Conservation (phyloP, 2,797 vertebrate genomes). For the Pangasius mekongensis region DNA sequence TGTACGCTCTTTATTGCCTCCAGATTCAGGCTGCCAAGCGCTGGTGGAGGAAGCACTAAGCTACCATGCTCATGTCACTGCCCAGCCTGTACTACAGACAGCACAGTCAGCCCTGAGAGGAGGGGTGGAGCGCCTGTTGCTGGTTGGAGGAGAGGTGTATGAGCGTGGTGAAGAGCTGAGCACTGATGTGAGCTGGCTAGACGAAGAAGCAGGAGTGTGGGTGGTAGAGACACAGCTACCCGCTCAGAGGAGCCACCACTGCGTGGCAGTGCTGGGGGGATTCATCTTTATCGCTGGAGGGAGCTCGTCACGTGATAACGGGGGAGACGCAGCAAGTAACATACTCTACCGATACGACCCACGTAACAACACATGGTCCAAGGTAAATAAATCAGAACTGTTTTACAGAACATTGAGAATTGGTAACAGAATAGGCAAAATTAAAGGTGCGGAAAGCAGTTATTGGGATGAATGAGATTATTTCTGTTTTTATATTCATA, state of each 20-base stretch:
- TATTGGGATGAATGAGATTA: neutral
- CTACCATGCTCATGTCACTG: constrained; percentile 81
- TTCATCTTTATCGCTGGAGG: constrained; percentile 92
- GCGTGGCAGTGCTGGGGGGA: constrained; percentile 87
- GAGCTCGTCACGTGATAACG: constrained; percentile 90
- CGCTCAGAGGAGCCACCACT: constrained; percentile 88
- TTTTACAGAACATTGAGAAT: neutral
- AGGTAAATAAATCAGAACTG: constrained; percentile 74
- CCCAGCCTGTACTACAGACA: constrained; percentile 88
- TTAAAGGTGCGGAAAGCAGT: neutral
- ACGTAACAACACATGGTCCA: constrained; percentile 91
- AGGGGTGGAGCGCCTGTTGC: constrained; percentile 82
- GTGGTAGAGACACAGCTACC: constrained; percentile 88
- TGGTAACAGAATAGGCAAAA: neutral
- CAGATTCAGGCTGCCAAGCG: constrained; percentile 79
- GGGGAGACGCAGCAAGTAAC: constrained; percentile 88
- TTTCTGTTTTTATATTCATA: neutral
- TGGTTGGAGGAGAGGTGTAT: constrained; percentile 92
- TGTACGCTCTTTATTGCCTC: constrained; percentile 80
- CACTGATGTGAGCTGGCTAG: constrained; percentile 86
- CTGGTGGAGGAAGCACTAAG: constrained; percentile 86
- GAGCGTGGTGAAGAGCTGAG: constrained; percentile 91
- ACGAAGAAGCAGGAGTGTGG: constrained; percentile 79
- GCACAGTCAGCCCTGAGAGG: constrained; percentile 79
- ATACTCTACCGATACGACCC: constrained; percentile 95